These are phyloP conservation scores for Serripes groenlandicus DNA, from an alignment of 2,888 invertebrate genomes.

Conservation along the genomic window DNA sequence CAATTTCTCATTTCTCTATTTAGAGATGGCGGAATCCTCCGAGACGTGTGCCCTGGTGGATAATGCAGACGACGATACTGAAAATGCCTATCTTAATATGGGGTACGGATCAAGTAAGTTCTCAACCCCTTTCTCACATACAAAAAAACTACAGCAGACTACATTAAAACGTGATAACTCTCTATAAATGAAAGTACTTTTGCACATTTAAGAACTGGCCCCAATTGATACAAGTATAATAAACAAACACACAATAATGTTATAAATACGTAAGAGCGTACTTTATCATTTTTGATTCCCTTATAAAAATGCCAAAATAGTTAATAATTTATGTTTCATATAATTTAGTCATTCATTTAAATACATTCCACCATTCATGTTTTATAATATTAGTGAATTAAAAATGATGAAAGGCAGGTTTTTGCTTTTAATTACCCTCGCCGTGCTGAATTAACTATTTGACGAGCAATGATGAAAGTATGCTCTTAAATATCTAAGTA, in stretches of 20 bases:
- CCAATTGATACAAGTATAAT: no score
- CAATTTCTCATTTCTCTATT: not conserved
- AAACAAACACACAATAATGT: no score
- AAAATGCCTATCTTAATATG: conserved; percentile 23
- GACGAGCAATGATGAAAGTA: not conserved
- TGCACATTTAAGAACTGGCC: no score
- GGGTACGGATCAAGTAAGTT: conserved; percentile 36
- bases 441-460: not conserved
- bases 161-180: no score
- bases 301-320: no score
- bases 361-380: no score
- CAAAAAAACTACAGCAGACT: no score
- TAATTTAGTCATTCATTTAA: no score
- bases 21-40: not conserved
- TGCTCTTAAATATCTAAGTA: not conserved
- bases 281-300: no score
- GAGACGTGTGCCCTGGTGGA: conserved; percentile 21
- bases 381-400: not conserved
- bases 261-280: no score
- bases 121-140: not conserved
- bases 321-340: no score
- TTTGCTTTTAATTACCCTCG: not conserved
- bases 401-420: not conserved
- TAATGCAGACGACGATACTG: conserved; percentile 8
- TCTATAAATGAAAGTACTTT: no score